Evolutionary conservation across 1,140 invertebrate species (phyloP).

Genomic region (Neomicropteryx cornuta): DNA sequence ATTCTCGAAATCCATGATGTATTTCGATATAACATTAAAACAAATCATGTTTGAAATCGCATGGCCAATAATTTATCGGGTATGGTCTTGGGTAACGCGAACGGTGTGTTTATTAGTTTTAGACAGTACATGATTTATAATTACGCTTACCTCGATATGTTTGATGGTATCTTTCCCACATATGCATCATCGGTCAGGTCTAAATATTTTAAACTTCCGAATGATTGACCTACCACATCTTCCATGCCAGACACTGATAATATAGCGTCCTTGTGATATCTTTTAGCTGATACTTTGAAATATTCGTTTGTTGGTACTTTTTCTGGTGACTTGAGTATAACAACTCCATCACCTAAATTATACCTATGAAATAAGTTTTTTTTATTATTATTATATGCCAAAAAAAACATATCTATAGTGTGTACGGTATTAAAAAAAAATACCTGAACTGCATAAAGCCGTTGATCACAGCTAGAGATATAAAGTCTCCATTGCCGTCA

Average conservation of each 20-base stretch:
- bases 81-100: not conserved
- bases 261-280: conserved; percentile 76
- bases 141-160: conserved; percentile 52
- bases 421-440: too few species aligned
- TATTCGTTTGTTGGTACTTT: conserved; percentile 62
- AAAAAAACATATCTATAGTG: too few species aligned
- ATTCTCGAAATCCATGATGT: too few species aligned
- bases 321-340: conserved; percentile 64
- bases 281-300: conserved; percentile 70
- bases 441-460: conserved; percentile 59
- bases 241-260: conserved; percentile 72
- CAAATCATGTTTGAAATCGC: conserved; percentile 1
- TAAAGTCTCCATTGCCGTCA: conserved; percentile 80
- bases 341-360: conserved; percentile 78
- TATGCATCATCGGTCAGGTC: conserved; percentile 75
- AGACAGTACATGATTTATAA: not conserved
- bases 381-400: too few species aligned
- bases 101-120: not conserved
- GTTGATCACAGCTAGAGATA: conserved; percentile 74
- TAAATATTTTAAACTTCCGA: conserved; percentile 67
- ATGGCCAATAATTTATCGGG: conserved; percentile 1
- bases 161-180: conserved; percentile 70
- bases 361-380: too few species aligned
- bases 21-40: conserved; percentile 9
- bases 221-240: conserved; percentile 67